These are phyloP conservation scores for Ptyas mucosa DNA, from an alignment of 2,113 vertebrate species.

Conservation along the genomic window DNA sequence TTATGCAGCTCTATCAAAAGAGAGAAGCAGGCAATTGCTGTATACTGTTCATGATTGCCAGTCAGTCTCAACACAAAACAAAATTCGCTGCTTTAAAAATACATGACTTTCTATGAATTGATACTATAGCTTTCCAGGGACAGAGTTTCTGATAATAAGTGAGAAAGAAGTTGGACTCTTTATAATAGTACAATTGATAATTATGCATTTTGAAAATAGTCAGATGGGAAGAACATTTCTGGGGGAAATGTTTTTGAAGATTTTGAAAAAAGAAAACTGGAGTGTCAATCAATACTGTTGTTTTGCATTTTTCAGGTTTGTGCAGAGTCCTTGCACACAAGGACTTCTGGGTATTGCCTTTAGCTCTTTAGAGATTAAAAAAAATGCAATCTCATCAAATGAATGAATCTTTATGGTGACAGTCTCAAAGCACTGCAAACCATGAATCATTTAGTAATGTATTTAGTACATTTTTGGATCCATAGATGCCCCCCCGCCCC, in stretches of 20 bases:
- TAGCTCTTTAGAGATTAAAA: background rate
- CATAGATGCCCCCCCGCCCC: too few species aligned
- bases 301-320: background rate
- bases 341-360: background rate
- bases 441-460: background rate
- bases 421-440: background rate
- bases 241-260: background rate
- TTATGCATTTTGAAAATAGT: background rate
- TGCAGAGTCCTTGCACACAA: background rate
- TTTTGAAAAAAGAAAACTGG: background rate
- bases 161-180: background rate
- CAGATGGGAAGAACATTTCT: background rate
- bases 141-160: background rate
- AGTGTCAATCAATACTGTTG: background rate
- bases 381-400: background rate
- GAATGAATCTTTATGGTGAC: background rate
- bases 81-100: background rate
- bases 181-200: background rate
- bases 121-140: background rate
- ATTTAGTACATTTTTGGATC: background rate
- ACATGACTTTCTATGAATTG: background rate
- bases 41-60: background rate
- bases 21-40: background rate
- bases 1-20: background rate
- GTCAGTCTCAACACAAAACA: background rate